A percentile compares a stretch with the other conserved stretches of the same genome.
phyloP scores from a whole-genome alignment of 2,888 invertebrate genomes.

The Carpatolechia fugitivella region DNA sequence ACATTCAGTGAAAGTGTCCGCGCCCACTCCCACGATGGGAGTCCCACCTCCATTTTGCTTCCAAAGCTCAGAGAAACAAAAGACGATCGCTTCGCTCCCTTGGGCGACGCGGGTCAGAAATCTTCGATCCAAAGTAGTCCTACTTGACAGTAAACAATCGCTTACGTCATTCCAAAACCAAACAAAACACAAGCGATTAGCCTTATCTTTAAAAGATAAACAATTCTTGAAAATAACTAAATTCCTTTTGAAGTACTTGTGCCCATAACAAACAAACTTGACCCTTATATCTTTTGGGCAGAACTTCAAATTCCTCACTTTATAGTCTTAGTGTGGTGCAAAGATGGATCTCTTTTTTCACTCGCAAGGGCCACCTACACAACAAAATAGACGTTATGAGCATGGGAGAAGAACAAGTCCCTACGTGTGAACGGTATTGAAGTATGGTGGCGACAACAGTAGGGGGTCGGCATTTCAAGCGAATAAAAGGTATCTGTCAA shows the following conservation, averaged over 20 bases:
- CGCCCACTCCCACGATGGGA: constrained; percentile 42
- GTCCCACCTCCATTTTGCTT: too few species aligned
- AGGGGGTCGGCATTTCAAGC: constrained; percentile 62
- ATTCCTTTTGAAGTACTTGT: constrained; percentile 35
- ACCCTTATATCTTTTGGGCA: neutral
- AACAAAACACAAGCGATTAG: constrained; percentile 73
- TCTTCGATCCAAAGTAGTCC: constrained; percentile 22
- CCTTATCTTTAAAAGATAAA: constrained; percentile 63
- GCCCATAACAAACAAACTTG: constrained; percentile 3
- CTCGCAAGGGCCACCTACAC: constrained; percentile 3
- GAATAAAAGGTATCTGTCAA: constrained; percentile 62
- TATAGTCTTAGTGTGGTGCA: constrained; percentile 1
- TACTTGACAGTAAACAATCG: constrained; percentile 32
- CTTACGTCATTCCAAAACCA: constrained; percentile 48
- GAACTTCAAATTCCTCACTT: neutral
- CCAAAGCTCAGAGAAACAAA: too few species aligned
- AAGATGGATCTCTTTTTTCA: neutral
- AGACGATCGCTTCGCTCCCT: too few species aligned
- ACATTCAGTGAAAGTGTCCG: constrained; percentile 38
- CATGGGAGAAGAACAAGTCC: neutral
- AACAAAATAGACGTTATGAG: neutral
- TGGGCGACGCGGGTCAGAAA: too few species aligned
- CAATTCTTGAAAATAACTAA: constrained; percentile 58
- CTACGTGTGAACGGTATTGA: neutral
- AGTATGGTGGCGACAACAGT: constrained; percentile 29